phyloP scores from a whole-genome alignment of 2,888 invertebrate species.

The Hypsopygia costalis region DNA sequence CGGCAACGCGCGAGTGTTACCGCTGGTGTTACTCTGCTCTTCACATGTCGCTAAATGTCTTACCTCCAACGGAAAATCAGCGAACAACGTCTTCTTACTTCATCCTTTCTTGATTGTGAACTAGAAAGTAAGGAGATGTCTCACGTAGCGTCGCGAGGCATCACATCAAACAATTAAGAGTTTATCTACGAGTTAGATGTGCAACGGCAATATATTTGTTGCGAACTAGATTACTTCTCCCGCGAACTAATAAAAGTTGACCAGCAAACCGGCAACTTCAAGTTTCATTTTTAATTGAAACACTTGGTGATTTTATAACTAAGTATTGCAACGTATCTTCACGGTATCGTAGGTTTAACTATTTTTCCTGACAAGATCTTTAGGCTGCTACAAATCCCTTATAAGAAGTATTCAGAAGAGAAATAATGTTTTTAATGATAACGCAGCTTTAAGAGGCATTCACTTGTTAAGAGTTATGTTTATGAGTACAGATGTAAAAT shows the following conservation, averaged over 20 bases:
- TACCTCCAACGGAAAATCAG: too few relatives aligned
- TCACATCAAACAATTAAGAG: slow-evolving; percentile 66
- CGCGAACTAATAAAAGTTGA: slow-evolving; percentile 70
- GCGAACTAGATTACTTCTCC: slow-evolving; percentile 68
- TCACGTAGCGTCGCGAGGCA: slow-evolving; percentile 33
- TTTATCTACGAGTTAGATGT: slow-evolving; percentile 46
- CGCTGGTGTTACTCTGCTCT: too few relatives aligned
- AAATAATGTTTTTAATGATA: too few relatives aligned
- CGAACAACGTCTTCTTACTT: too few relatives aligned
- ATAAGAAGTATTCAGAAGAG: too few relatives aligned
- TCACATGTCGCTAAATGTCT: too few relatives aligned
- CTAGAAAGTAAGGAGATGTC: slow-evolving; percentile 15
- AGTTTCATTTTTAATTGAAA: slow-evolving; percentile 62
- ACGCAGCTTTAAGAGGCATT: too few relatives aligned
- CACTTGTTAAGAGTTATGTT: too few relatives aligned
- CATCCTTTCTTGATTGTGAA: too few relatives aligned
- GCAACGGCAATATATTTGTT: slow-evolving; percentile 55
- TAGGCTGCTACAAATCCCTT: too few relatives aligned
- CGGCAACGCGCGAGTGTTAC: too few relatives aligned
- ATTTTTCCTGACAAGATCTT: not conserved
- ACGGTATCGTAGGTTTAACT: slow-evolving; percentile 1
- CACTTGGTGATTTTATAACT: slow-evolving; percentile 34
- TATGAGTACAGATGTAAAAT: too few relatives aligned
- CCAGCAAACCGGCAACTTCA: slow-evolving; percentile 54
- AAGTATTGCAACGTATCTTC: slow-evolving; percentile 5